Percentiles rank a stretch among this genome's conserved stretches.
Conservation (phyloP, 2,797 vertebrate species). For the Halcyon badia region DNA sequence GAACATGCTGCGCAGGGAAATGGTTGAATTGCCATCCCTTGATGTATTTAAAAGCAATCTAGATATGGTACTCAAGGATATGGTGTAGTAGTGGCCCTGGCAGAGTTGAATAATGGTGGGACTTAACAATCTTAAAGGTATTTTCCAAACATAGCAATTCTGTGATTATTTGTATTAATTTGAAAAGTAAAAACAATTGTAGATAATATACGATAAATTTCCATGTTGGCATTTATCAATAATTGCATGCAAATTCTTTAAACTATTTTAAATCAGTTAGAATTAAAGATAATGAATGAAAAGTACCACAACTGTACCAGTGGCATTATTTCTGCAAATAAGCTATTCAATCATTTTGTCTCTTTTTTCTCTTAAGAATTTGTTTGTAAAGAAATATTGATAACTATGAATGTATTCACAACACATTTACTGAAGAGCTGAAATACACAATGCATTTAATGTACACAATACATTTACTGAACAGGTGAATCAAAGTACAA, state of each 20-base stretch:
- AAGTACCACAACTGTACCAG: not conserved
- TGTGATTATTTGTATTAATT: not conserved
- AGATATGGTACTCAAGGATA: no score
- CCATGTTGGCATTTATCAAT: not conserved
- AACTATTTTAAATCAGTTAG: not conserved
- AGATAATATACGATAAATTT: not conserved
- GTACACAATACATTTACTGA: not conserved
- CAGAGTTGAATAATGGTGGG: no score
- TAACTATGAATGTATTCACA: not conserved
- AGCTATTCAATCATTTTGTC: not conserved
- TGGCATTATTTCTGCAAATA: not conserved
- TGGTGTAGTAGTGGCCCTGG: no score
- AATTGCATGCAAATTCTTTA: not conserved
- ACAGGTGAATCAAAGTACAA: not conserved
- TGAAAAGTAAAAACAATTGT: not conserved
- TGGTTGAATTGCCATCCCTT: no score
- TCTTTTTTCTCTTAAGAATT: not conserved
- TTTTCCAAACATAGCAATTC: no score
- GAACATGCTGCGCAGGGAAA: no score
- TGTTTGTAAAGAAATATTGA: not conserved
- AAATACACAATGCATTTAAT: not conserved
- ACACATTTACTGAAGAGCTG: not conserved
- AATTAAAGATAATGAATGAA: not conserved
- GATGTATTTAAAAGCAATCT: no score
- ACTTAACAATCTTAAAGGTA: no score